Conservation (phyloP, 2,888 invertebrate genomes). For the Agonopterix alstromeriana region DNA sequence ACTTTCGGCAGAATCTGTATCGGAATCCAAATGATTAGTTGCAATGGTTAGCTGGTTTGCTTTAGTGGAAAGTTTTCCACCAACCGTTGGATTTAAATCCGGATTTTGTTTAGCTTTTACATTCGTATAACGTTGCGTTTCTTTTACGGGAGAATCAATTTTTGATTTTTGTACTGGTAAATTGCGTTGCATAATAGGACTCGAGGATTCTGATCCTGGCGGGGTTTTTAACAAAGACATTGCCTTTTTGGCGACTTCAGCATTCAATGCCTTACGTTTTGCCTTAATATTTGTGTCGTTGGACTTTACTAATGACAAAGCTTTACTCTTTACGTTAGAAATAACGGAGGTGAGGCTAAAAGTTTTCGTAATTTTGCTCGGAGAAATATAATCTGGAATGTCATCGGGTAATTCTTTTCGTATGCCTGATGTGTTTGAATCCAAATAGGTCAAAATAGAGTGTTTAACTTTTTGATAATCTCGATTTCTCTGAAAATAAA, state of each 20-base stretch:
- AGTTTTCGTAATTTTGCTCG: slow-evolving; percentile 37
- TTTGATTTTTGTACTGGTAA: neutral
- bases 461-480: slow-evolving; percentile 62
- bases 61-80: slow-evolving; percentile 4
- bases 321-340: slow-evolving; percentile 72
- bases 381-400: slow-evolving; percentile 41
- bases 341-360: slow-evolving; percentile 63
- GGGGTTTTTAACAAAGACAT: slow-evolving; percentile 48
- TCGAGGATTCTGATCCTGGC: slow-evolving; percentile 40
- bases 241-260: slow-evolving; percentile 44
- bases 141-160: slow-evolving; percentile 1
- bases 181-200: slow-evolving; percentile 21
- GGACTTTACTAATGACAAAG: slow-evolving; percentile 66
- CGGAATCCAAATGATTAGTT: slow-evolving; percentile 16
- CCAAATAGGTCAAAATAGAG: slow-evolving; percentile 60
- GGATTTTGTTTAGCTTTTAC: slow-evolving; percentile 1
- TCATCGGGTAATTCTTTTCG: slow-evolving; percentile 21
- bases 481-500: slow-evolving; percentile 60
- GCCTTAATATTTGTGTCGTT: slow-evolving; percentile 37
- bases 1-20: slow-evolving; percentile 31
- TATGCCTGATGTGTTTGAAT: slow-evolving; percentile 38
- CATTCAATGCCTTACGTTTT: slow-evolving; percentile 29
- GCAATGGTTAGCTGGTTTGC: slow-evolving; percentile 11
- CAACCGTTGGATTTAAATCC: neutral
- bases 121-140: slow-evolving; percentile 2